Base-by-base conservation (phyloP, 23 tunicate genomes). In the Oikopleura dioica region DNA sequence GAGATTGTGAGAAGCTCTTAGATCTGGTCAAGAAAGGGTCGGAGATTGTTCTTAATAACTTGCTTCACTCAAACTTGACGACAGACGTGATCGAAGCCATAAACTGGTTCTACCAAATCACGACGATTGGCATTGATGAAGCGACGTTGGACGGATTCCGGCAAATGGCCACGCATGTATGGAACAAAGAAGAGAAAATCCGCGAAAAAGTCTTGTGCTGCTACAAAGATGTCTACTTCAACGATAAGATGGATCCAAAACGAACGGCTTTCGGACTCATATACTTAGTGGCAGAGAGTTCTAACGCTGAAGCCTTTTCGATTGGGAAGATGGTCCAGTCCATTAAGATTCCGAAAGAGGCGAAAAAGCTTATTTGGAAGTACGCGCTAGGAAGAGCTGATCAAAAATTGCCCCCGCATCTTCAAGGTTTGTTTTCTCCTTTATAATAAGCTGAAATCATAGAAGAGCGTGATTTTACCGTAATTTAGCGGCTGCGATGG, bases 151-250 rank as follows among this genome's bases (percentile, higher is more conserved):
- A 63, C 26, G 72, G 72, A 2, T 63, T 63, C 26, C 72, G 30
- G 29, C 30, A 23, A 23, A 63, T 63, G 72, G 72, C 72, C 5
- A 31, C 26, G 4, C 26, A 63, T 28, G 72, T 63, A 12, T 63
- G 72, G 72, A 12, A 23, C 29, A 63, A 63, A 28, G 72, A 63
- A 28, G 72, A 63, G 2, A 63, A 63, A 63, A 63, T 63, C 26
- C 72, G 72, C 4, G 33, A 63, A 2, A 31, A 63, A 63, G 72
- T 63, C 33, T 28, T 63, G 32, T 4, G 32, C 29, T 23, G 30
- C 26, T 63, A 63, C 26, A 63, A 63, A 63, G 72, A 63, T 31
- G 26, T 63, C 26, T 63, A 63, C 26, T 63, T 63, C 72, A 63
- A 63, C 72, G 72, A 63, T 2, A 4, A 63, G 72, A 23, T 12